Conservation (phyloP, 2,113 vertebrate species). For the Podocnemis expansa region DNA sequence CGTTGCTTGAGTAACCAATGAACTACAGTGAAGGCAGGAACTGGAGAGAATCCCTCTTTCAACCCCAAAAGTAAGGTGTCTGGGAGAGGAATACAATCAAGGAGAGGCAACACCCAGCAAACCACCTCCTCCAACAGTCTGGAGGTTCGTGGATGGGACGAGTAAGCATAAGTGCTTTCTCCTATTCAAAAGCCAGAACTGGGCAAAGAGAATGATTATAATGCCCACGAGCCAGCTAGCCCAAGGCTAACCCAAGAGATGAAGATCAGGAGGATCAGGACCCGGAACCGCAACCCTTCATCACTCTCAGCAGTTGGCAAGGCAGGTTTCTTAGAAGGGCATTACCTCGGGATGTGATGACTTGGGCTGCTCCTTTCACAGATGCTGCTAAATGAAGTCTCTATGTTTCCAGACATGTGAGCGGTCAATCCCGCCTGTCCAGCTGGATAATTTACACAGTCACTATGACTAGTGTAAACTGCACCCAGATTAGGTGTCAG, state of each 20-base stretch:
- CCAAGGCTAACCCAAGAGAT: neutral
- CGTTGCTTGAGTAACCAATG: neutral
- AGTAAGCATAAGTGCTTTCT: neutral
- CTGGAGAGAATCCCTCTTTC: neutral
- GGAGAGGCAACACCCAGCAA: neutral
- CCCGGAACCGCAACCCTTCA: neutral
- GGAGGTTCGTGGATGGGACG: neutral
- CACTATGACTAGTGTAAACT: neutral
- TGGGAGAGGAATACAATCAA: neutral
- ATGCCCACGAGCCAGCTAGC: neutral
- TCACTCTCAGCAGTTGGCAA: neutral
- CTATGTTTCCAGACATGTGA: neutral
- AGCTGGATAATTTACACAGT: neutral
- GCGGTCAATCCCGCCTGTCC: neutral
- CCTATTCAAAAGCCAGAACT: neutral
- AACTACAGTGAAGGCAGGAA: neutral
- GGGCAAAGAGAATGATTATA: neutral
- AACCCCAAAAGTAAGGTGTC: neutral
- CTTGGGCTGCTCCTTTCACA: neutral
- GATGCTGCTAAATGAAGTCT: neutral
- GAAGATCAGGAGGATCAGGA: neutral
- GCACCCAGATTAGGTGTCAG: neutral
- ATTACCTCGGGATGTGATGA: neutral
- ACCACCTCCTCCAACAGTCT: neutral
- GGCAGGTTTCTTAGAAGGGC: neutral